Evolutionary conservation across 2,113 vertebrate genomes (phyloP), one percentile per base, ranked within the genome.

Genomic region (Craseonycteris thonglongyai): DNA sequence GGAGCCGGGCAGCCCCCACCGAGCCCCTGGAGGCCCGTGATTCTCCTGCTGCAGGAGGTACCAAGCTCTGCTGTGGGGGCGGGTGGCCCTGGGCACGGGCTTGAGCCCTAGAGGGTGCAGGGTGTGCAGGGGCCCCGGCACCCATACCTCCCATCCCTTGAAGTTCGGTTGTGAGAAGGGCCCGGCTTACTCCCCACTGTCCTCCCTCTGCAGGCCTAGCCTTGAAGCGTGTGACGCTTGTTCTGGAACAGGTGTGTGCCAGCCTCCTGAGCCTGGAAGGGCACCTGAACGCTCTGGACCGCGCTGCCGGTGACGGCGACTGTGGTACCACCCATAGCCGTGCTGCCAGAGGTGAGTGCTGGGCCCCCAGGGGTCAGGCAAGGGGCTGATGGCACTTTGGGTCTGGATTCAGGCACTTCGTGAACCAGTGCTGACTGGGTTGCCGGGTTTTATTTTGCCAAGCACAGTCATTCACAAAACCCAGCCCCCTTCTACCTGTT

Each of bases 281-380:
- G 0, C 97, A 98, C 47, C 99, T 99, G 14, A 99, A 99, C 6
- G 98, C 99, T 7, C 97, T 99, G 97, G 99, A 99, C 92, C 98
- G 99, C 0, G 99, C 98, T 0, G 98, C 99, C 0, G 99, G 99
- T 0, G 99, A 99, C 0, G 99, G 99, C 22, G 99, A 99, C 94
- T 99, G 99, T 0, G 99, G 99, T 3, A 99, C 98, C 98, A 99
- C 99, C 0, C 99, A 99, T 0, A 98, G 99, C 26, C 98, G 98
- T 13, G 99, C 99, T 0, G 99, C 99, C 75, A 97, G 79, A 97
- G 99, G 99, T 99, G 69, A 42, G 98, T 82, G 18, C 59, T 38
- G 8, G 61, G 74, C 21, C 7, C 56, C 66, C 6, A 16, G 40
- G 51, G 21, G 47, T 33, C 63, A 10, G 3, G 14, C 28, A 21